These are phyloP conservation scores for Poeciliopsis turrubarensis DNA, from an alignment of 2,113 vertebrate genomes.

Conservation along the genomic window DNA sequence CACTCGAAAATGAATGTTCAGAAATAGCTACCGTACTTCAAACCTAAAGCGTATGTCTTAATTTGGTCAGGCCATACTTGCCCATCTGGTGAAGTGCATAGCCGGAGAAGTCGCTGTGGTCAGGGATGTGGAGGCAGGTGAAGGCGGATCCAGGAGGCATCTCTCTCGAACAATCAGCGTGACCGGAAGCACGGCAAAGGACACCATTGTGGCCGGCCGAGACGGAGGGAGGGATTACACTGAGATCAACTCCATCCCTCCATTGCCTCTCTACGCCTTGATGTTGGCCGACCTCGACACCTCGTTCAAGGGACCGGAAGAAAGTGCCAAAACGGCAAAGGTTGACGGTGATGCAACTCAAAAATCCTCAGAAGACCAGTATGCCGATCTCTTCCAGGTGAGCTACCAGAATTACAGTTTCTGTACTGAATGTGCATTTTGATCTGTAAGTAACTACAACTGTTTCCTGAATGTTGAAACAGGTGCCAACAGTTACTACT, in stretches of 20 bases:
- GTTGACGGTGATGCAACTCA: constrained; percentile 77
- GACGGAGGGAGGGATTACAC: constrained; percentile 96
- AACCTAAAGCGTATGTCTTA: not conserved
- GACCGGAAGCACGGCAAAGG: constrained; percentile 96
- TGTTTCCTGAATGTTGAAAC: not conserved
- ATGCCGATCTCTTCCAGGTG: constrained; percentile 92
- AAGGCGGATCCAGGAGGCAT: constrained; percentile 90
- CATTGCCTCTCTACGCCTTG: constrained; percentile 89
- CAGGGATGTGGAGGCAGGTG: constrained; percentile 90
- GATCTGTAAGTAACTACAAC: not conserved
- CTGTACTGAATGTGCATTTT: not conserved
- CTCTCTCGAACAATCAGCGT: constrained; percentile 97
- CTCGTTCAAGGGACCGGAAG: constrained; percentile 87
- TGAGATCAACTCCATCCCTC: constrained; percentile 97
- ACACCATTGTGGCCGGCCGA: constrained; percentile 93
- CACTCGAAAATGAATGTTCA: not conserved
- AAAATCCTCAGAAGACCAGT: constrained; percentile 88
- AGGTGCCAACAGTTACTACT: constrained; percentile 86
- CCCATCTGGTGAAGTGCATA: constrained; percentile 97
- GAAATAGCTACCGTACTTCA: not conserved
- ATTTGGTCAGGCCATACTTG: constrained; percentile 86
- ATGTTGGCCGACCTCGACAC: constrained; percentile 93
- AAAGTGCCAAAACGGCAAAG: constrained; percentile 83
- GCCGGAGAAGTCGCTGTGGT: constrained; percentile 97
- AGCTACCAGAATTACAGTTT: not conserved